Base-by-base conservation (phyloP, 2,888 invertebrate genomes). In the Griposia aprilina region DNA sequence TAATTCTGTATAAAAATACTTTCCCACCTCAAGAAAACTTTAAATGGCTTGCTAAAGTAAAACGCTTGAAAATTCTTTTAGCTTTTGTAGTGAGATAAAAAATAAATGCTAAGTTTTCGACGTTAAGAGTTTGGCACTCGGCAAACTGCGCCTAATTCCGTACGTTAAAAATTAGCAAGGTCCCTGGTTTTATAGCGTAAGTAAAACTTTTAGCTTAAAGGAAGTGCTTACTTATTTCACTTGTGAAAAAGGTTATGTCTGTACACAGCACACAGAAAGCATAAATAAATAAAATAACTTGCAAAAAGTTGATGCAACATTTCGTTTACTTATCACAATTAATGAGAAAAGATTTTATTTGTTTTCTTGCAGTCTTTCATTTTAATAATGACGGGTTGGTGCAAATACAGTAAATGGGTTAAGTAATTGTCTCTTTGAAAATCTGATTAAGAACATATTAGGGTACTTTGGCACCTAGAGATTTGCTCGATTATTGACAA, bases 41-140 rank as follows among this genome's bases (percentile, higher is more conserved):
- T 26, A 75, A 82, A 89, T 76, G 81, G 70, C 81, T 83, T 71
- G 66, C 76, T 62, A 55, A 77, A 75, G 80, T 67, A 77, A 80
- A 78, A 74, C 74, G 74, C 86, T 72, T 79, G 75, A 70, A 76
- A 84, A 80, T 63, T 68, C 63, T 68, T 75, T 69, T 71, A 80
- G 66, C 80, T 83, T 83, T 82, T 83, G 72, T 74, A 76, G 76
- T 67, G 65, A 78, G 85, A 80, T 82, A 84, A 85, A 87, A 87
- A 89, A 81, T 81, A 85, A 74, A 84, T 80, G 82, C 75, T 80
- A 81, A 89, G 80, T 89, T 89, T 86, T 82, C 76, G 71, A 76
- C 73, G 72, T 63, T 76, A 84, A 81, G 84, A 88, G 82, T 83
- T 88, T 79, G 86, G 74, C 80, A 88, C 82, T 89, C 77, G n/a